A percentile compares a stretch with the other conserved stretches of the same genome.
Evolutionary conservation across 2,113 vertebrate species (phyloP).

Genomic region (Apodemus speciosus): DNA sequence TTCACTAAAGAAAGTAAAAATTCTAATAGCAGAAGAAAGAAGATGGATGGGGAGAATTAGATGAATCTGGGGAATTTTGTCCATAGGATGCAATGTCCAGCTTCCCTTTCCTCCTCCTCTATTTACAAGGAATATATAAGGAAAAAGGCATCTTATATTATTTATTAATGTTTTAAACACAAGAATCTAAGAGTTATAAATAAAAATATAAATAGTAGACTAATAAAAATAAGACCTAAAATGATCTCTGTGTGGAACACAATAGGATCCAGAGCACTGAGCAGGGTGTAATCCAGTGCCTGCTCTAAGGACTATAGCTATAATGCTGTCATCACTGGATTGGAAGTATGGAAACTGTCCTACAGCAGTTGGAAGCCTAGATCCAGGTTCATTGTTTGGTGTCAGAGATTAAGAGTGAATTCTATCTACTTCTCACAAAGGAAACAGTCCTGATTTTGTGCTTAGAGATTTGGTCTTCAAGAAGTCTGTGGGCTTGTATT

Average conservation of each 20-base stretch:
- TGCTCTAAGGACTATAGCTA: not conserved
- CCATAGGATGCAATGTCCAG: too few relatives aligned
- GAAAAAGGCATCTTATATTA: not conserved
- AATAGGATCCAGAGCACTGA: not conserved
- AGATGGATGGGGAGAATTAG: not conserved
- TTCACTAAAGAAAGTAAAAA: not conserved
- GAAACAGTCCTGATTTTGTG: not conserved
- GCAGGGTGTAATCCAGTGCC: not conserved
- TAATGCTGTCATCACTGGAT: not conserved
- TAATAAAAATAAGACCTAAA: not conserved
- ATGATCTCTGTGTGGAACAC: not conserved
- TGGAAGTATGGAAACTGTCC: not conserved
- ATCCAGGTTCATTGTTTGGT: not conserved
- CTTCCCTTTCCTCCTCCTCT: not conserved
- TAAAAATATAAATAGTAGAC: not conserved
- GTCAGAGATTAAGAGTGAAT: not conserved
- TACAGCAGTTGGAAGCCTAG: not conserved
- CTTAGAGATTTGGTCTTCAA: not conserved
- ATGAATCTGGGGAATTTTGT: not conserved
- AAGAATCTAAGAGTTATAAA: not conserved
- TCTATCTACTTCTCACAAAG: not conserved
- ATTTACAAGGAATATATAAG: not conserved
- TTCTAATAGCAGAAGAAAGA: not conserved
- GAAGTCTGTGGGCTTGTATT: not conserved
- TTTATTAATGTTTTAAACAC: not conserved